Percentiles rank a stretch among this genome's conserved stretches.
Evolutionary conservation across 1,140 invertebrate species (phyloP).

Genomic region (Lucilia sericata): DNA sequence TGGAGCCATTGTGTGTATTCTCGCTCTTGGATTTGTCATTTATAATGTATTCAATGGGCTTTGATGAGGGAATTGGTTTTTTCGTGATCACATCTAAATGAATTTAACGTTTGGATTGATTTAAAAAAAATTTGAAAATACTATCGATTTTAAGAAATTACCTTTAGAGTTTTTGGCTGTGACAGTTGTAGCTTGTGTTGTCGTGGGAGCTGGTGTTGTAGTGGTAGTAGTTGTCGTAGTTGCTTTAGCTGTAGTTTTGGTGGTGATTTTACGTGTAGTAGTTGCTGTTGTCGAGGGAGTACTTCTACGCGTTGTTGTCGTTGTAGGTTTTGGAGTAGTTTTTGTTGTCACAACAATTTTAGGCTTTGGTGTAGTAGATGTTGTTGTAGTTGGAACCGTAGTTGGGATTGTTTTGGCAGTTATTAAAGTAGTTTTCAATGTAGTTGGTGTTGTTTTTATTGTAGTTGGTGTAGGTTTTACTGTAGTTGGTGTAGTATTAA

Average conservation of each 20-base stretch:
- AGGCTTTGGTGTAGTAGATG: conserved; percentile 40
- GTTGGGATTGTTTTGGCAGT: conserved; percentile 40
- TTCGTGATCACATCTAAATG: too few relatives aligned
- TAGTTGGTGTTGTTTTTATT: conserved; percentile 22
- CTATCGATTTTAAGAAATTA: too few relatives aligned
- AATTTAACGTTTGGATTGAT: too few relatives aligned
- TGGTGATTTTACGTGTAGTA: neutral
- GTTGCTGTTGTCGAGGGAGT: neutral
- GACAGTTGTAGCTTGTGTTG: too few relatives aligned
- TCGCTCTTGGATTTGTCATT: neutral
- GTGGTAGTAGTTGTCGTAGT: too few relatives aligned
- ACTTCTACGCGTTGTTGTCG: conserved; percentile 19
- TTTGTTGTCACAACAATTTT: conserved; percentile 31
- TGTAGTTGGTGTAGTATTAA: conserved; percentile 37
- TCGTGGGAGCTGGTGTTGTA: too few relatives aligned
- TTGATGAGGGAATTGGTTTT: neutral
- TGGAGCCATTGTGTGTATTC: neutral
- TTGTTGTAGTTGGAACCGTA: conserved; percentile 6
- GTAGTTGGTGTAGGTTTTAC: neutral
- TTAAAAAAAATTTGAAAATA: too few relatives aligned
- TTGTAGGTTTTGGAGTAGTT: conserved; percentile 23
- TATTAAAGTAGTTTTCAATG: neutral
- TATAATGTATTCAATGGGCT: neutral
- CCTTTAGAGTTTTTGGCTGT: too few relatives aligned
- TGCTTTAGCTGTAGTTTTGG: too few relatives aligned